A percentile compares a stretch with the other conserved stretches of the same genome.
Evolutionary conservation across 2,113 vertebrate genomes (phyloP).

Genomic region (Cyanoderma ruficeps): DNA sequence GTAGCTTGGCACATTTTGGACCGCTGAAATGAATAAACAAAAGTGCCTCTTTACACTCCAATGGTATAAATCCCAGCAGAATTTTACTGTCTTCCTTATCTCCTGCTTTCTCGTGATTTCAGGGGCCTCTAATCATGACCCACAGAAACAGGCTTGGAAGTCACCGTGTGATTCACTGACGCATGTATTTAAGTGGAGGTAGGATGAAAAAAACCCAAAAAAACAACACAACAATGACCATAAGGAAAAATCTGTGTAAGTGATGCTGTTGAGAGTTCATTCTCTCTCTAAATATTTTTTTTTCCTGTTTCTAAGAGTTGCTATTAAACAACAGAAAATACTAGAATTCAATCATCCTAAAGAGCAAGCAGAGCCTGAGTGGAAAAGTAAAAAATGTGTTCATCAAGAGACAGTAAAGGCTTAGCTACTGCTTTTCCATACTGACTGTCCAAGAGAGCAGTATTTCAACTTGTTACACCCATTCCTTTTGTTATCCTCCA

Average conservation of each 20-base stretch:
- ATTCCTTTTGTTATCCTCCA: background rate
- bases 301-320: background rate
- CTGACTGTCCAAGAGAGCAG: background rate
- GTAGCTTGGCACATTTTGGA: background rate
- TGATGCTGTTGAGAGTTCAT: background rate
- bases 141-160: background rate
- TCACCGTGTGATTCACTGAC: background rate
- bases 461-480: constrained; percentile 15
- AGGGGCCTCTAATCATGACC: background rate
- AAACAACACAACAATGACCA: background rate
- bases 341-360: background rate
- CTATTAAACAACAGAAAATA: background rate
- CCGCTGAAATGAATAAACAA: background rate
- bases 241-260: background rate
- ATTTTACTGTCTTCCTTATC: background rate
- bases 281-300: background rate
- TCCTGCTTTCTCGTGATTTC: background rate
- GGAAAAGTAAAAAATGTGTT: constrained; percentile 9
- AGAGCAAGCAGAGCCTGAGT: background rate
- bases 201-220: background rate
- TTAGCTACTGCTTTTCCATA: background rate
- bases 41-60: background rate
- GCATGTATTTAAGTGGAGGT: background rate
- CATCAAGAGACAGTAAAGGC: background rate
- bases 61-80: background rate